phyloP scores from a whole-genome alignment of 2,113 vertebrate species.

The Nothocercus julius region DNA sequence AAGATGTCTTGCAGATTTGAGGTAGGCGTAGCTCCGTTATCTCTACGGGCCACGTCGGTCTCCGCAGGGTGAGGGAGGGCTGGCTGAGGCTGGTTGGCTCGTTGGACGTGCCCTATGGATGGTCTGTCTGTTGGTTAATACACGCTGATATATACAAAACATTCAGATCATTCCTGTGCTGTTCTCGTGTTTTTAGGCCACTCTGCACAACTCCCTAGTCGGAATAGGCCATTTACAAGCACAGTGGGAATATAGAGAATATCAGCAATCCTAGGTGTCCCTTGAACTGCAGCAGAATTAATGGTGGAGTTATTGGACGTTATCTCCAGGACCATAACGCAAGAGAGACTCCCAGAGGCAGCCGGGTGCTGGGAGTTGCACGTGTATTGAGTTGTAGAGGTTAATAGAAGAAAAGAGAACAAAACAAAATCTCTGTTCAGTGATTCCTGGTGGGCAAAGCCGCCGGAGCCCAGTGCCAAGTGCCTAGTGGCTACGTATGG shows the following conservation, averaged over 20 bases:
- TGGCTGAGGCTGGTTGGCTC: too few species aligned
- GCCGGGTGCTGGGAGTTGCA: accelerated
- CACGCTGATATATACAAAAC: neutral
- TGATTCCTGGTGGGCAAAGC: neutral
- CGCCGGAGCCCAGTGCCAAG: accelerated
- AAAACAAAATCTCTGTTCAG: neutral
- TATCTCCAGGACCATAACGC: neutral
- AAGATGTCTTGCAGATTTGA: neutral
- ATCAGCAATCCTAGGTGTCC: neutral
- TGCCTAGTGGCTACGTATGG: neutral
- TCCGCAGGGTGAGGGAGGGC: neutral
- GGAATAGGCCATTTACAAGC: neutral
- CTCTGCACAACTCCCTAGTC: neutral
- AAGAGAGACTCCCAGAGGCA: neutral
- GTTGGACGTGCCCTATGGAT: neutral
- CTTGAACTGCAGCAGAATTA: neutral
- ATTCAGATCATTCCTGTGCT: neutral
- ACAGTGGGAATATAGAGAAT: neutral
- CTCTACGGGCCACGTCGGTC: neutral
- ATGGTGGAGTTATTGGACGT: neutral
- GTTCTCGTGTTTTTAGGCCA: neutral
- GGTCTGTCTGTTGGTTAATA: neutral
- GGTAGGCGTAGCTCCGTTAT: neutral
- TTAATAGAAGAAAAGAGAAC: neutral
- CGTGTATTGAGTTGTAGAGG: neutral